Conservation (phyloP, 23 tunicate genomes). For the Diplosoma virens region DNA sequence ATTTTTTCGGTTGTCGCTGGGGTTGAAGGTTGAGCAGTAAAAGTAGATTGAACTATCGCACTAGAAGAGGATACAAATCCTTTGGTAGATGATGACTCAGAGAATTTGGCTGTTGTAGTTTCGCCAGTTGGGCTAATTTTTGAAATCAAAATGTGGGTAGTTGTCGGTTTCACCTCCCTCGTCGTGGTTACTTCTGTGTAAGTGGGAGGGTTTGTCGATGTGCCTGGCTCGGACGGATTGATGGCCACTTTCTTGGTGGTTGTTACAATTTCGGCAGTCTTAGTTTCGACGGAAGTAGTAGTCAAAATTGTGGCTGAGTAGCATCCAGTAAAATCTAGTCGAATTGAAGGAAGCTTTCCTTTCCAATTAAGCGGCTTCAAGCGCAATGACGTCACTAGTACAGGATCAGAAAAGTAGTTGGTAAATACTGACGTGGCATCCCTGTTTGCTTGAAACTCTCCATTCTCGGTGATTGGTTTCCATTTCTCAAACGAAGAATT, state of each 20-base stretch:
- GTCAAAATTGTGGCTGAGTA: slow-evolving; percentile 14
- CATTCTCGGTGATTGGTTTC: background rate
- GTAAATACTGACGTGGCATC: slow-evolving; percentile 18
- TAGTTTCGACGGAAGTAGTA: slow-evolving; percentile 32
- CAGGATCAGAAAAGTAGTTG: slow-evolving; percentile 10
- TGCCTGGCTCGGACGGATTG: background rate
- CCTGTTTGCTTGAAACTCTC: slow-evolving; percentile 34
- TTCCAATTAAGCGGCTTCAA: slow-evolving; percentile 48
- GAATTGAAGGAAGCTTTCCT: slow-evolving; percentile 40
- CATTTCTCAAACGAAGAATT: background rate
- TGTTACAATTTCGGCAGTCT: slow-evolving; percentile 30
- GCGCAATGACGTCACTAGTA: slow-evolving; percentile 11
- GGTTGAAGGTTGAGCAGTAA: slow-evolving; percentile 4
- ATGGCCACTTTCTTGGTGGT: slow-evolving; percentile 32
- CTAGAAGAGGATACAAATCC: background rate
- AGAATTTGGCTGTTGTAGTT: slow-evolving; percentile 6
- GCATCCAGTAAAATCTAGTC: slow-evolving; percentile 57
- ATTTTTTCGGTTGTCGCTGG: background rate
- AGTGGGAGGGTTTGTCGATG: background rate
- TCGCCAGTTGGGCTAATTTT: slow-evolving; percentile 29
- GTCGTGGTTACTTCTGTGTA: slow-evolving; percentile 39
- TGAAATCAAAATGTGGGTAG: slow-evolving; percentile 20
- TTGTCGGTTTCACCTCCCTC: slow-evolving; percentile 31
- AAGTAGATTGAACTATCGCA: background rate
- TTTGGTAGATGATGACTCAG: background rate